Evolutionary conservation across 2,797 vertebrate genomes (phyloP).

Genomic region (Alectoris magna): DNA sequence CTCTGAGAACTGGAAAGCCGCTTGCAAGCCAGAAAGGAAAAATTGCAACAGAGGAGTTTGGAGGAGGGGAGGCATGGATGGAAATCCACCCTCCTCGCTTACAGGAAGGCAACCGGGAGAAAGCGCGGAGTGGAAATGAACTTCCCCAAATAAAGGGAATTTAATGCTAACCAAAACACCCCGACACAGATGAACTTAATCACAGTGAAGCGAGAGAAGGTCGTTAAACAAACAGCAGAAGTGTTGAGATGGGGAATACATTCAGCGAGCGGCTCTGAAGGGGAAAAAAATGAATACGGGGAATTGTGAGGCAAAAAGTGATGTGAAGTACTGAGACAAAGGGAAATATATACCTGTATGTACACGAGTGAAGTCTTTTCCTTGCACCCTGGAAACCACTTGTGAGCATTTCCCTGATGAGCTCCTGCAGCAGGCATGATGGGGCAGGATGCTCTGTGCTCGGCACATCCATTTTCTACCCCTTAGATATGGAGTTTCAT

Average conservation of each 20-base stretch:
- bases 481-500: neutral
- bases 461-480: neutral
- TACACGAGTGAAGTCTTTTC: neutral
- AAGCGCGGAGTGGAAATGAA: constrained; percentile 1
- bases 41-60: neutral
- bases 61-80: constrained; percentile 24
- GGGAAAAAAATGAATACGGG: neutral
- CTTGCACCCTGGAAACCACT: neutral
- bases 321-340: neutral
- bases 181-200: constrained; percentile 2
- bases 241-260: constrained; percentile 10
- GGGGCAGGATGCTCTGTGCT: neutral
- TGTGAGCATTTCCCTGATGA: fast-evolving
- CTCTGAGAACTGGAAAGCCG: neutral
- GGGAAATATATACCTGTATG: neutral
- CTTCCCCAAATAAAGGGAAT: constrained; percentile 35
- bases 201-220: neutral
- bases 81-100: neutral
- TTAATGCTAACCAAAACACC: constrained; percentile 45
- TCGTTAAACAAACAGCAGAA: constrained; percentile 29
- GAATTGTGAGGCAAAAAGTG: neutral
- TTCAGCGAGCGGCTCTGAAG: neutral
- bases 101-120: constrained; percentile 47
- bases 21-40: neutral
- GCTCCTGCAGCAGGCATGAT: fast-evolving